Evolutionary conservation across 2,113 vertebrate genomes (phyloP).

Genomic region (Vulpes lagopus): DNA sequence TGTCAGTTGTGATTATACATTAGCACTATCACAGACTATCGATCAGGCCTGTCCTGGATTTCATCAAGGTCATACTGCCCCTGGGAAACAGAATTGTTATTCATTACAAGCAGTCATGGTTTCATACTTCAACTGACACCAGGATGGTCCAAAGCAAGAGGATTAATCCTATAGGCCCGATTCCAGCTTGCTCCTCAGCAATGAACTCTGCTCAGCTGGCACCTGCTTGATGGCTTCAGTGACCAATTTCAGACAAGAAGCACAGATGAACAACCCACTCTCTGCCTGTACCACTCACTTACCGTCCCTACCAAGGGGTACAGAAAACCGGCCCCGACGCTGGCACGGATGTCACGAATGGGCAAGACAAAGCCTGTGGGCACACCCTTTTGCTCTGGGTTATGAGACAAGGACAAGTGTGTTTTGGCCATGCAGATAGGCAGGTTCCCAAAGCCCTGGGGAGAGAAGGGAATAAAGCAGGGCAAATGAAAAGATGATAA

Average conservation of each 20-base stretch:
- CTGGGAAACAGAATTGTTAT: conserved; percentile 2
- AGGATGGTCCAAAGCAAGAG: background rate
- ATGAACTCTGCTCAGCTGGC: background rate
- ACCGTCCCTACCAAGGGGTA: conserved; percentile 97
- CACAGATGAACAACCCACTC: background rate
- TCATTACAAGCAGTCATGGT: background rate
- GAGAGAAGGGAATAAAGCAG: background rate
- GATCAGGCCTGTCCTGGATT: background rate
- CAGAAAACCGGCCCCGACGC: conserved; percentile 97
- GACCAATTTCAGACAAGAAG: background rate
- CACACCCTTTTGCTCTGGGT: conserved; percentile 96
- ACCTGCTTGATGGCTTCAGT: background rate
- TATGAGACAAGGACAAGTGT: conserved; percentile 96
- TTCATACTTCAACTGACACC: background rate
- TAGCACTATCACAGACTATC: background rate
- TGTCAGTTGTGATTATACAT: background rate
- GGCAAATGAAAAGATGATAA: background rate
- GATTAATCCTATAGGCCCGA: background rate
- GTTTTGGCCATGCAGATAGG: conserved; percentile 99
- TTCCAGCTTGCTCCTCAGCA: background rate
- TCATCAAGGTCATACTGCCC: background rate
- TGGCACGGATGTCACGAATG: conserved; percentile 96
- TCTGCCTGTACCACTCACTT: conserved; percentile 76
- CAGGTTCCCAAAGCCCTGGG: conserved; percentile 94
- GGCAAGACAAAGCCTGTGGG: conserved; percentile 95